Base-by-base conservation (phyloP, 2,888 invertebrate genomes). In the Halictus quadricinctus region DNA sequence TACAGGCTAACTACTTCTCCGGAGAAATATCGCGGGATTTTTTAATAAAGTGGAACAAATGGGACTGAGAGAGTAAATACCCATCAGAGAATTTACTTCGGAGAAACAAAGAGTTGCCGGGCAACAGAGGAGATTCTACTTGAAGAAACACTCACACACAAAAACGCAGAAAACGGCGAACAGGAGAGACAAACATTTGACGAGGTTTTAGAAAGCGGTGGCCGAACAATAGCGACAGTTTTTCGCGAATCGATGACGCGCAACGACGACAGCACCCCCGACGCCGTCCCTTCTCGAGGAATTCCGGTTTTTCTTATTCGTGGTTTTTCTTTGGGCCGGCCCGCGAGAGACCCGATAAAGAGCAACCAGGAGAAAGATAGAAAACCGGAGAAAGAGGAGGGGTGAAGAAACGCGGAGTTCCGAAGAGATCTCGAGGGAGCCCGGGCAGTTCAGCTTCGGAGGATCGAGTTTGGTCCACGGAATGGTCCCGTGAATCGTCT, bases 351-450 rank as follows among this genome's bases (percentile, higher is more conserved):
- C 25, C 25, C 60, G 60, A 29, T 60, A 25, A 25, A 60, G 60
- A 60, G 60, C 60, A 13, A 60, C 25, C n/a, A 3, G n/a, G 60
- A 60, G 60, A 6, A 6, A 25, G 60, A 2, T 36, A 36, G 36
- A 36, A 36, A 36, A 36, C 0, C 36, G 13, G 6, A 13, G 25
- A 12, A 25, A 5, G 0, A 6, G 25, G 15, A 25, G 41, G 21
- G 5, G 41, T 12, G 66, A 41, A 69, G 69, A 69, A 72, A 72
- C 72, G 43, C 50, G 18, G 72, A 72, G 72, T 50, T 50, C 50
- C 12, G 48, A 72, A 50, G 72, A 50, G 72, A 72, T 88, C 88
- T 80, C 82, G 73, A 66, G 88, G 80, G 87, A 87, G 70, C 21
- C 69, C 1, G n/a, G 69, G 36, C 21, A 21, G 69, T 6, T 29